phyloP scores from a whole-genome alignment of 92 coral and sea anemone genomes.

The Bergia sp. region DNA sequence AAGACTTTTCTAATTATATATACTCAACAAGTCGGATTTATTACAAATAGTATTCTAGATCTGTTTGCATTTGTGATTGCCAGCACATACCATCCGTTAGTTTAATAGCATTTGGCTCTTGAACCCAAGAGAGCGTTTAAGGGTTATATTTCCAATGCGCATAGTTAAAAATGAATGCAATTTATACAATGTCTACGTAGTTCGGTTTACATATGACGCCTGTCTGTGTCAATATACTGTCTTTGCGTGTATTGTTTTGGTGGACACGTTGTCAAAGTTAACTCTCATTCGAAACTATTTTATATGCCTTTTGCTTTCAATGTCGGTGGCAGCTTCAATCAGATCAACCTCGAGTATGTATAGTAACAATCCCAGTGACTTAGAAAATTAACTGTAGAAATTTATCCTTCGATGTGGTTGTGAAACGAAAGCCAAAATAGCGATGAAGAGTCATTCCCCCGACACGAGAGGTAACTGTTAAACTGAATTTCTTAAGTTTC shows the following conservation, averaged over 20 bases:
- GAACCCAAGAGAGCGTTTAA: not conserved
- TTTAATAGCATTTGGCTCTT: not conserved
- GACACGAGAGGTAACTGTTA: slow-evolving; percentile 14
- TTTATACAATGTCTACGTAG: not conserved
- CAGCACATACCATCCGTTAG: not conserved
- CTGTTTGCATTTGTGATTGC: not conserved
- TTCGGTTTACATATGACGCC: slow-evolving; percentile 5
- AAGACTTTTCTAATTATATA: no score
- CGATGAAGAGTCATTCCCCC: slow-evolving; percentile 39
- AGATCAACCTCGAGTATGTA: not conserved
- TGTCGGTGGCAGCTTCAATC: not conserved
- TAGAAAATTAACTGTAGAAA: not conserved
- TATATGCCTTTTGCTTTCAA: not conserved
- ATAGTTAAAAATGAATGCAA: not conserved
- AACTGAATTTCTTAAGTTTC: not conserved
- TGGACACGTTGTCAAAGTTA: slow-evolving; percentile 10
- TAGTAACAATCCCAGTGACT: not conserved
- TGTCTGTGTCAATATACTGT: slow-evolving; percentile 13
- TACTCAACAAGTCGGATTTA: no score
- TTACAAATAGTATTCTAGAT: not conserved
- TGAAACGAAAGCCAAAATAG: not conserved
- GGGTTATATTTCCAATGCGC: not conserved
- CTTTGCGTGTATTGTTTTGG: slow-evolving; percentile 9
- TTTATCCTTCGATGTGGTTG: not conserved
- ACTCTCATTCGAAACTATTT: slow-evolving; percentile 13